These are phyloP conservation scores for Neomonachus schauinslandi DNA, from an alignment of 2,113 vertebrate genomes.

Conservation along the genomic window DNA sequence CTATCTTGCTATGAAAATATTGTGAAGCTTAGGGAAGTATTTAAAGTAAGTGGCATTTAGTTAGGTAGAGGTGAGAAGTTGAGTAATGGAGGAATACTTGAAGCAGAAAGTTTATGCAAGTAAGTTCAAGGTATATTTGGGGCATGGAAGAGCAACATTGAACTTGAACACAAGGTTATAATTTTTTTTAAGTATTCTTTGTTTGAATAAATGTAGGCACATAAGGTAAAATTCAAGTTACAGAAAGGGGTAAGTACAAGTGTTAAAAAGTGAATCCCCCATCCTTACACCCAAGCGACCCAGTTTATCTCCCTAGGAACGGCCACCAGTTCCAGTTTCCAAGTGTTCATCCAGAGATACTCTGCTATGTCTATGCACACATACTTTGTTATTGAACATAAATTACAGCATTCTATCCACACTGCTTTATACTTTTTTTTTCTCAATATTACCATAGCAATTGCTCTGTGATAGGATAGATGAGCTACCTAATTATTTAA, in stretches of 20 bases:
- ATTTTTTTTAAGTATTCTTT: constrained; percentile 18
- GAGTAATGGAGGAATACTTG: background rate
- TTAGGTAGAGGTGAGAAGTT: background rate
- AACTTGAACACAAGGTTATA: background rate
- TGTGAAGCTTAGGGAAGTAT: background rate
- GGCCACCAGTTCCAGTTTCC: background rate
- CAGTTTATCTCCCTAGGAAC: background rate
- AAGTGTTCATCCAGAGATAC: background rate
- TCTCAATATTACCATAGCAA: background rate
- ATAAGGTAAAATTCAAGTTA: background rate
- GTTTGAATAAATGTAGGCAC: background rate
- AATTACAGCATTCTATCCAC: background rate
- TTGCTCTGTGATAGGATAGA: background rate
- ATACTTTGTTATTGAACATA: background rate
- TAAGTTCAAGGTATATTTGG: background rate
- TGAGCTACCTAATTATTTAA: background rate
- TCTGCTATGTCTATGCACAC: fast-evolving
- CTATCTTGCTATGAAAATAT: background rate
- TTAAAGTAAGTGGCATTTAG: background rate
- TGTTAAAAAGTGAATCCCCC: background rate
- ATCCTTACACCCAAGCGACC: background rate
- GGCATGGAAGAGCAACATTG: background rate
- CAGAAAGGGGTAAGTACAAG: background rate
- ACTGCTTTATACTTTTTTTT: background rate
- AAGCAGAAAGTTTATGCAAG: background rate